Evolutionary conservation across 2,113 vertebrate genomes (phyloP), one percentile per base, ranked within the genome.

Genomic region (Tetrax tetrax): DNA sequence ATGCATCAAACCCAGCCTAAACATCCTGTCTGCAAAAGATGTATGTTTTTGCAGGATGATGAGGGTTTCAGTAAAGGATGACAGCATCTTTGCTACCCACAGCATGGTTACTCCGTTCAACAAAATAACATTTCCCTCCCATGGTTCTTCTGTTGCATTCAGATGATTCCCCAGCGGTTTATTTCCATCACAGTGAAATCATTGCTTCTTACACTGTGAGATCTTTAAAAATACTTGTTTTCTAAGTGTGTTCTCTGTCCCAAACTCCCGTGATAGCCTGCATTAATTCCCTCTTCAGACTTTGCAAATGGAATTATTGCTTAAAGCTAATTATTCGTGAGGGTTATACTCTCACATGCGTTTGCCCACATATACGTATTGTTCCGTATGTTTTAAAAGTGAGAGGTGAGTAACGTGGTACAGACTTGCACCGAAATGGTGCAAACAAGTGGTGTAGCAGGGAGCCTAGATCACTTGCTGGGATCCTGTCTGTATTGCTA

Each of bases 171-270:
- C 45, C 80, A 78, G 53, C 0, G 31, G 45, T 93, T 92, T 89
- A 48, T 76, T 89, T 91, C 64, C 48, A 41, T 50, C 6, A 2
- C 51, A 65, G 79, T 60, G 74, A 88, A 93, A 80, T 59, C 10
- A 17, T 41, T 76, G 41, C 33, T 93, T 89, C 66, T 76, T 33
- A 31, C 24, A 47, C 57, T 3, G 0, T 51, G 35, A 72, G 69
- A 27, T 83, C 75, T 91, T 93, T 91, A 45, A 81, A 87, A 96
- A 80, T 50, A 53, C 60, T 90, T 93, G 35, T 82, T 77, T 82
- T 79, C 71, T 69, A 69, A 76, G 56, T 25, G 35, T 72, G 18
- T 76, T 64, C 53, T 63, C 75, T 87, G 41, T 61, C 66, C 82
- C 47, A 63, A 43, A 41, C 35, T 80, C 60, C 59, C 43, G 41